Evolutionary conservation across 2,888 invertebrate species (phyloP).

Genomic region (Amphipoea lucens): DNA sequence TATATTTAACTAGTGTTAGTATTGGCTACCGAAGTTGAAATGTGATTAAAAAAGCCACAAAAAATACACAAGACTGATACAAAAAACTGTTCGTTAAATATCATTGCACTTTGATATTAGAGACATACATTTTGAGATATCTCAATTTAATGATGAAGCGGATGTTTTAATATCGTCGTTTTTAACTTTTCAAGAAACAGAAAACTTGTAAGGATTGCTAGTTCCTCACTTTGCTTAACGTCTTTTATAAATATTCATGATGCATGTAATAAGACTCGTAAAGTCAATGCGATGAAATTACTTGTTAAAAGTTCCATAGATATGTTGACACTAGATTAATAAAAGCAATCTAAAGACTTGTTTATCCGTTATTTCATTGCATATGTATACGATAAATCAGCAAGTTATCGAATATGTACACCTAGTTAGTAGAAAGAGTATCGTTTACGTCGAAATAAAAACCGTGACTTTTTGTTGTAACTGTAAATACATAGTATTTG

Average conservation of each 20-base stretch:
- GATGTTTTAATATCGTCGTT: conserved; percentile 1
- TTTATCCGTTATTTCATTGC: conserved; percentile 34
- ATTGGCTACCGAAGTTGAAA: conserved; percentile 66
- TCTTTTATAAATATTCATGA: conserved; percentile 27
- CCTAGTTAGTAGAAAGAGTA: conserved; percentile 37
- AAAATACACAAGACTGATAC: conserved; percentile 54
- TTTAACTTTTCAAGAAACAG: background rate
- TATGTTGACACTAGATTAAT: conserved; percentile 40
- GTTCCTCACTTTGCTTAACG: background rate
- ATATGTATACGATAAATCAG: conserved; percentile 29
- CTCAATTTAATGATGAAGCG: conserved; percentile 26
- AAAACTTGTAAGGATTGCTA: background rate
- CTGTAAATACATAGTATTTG: conserved; percentile 63
- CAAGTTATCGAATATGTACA: conserved; percentile 42
- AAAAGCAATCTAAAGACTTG: conserved; percentile 27
- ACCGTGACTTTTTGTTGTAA: conserved; percentile 52
- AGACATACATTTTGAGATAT: conserved; percentile 34
- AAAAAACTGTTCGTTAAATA: conserved; percentile 50
- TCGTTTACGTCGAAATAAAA: conserved; percentile 49
- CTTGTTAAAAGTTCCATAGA: conserved; percentile 17
- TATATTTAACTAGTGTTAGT: conserved; percentile 67
- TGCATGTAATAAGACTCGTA: conserved; percentile 10
- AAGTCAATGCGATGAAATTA: conserved; percentile 20
- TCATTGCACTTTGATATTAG: conserved; percentile 50
- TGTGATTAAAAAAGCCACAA: conserved; percentile 54